A percentile compares a stretch with the other conserved stretches of the same genome.
Evolutionary conservation across 1,140 invertebrate species (phyloP).

Genomic region (Hormaphis cornu): DNA sequence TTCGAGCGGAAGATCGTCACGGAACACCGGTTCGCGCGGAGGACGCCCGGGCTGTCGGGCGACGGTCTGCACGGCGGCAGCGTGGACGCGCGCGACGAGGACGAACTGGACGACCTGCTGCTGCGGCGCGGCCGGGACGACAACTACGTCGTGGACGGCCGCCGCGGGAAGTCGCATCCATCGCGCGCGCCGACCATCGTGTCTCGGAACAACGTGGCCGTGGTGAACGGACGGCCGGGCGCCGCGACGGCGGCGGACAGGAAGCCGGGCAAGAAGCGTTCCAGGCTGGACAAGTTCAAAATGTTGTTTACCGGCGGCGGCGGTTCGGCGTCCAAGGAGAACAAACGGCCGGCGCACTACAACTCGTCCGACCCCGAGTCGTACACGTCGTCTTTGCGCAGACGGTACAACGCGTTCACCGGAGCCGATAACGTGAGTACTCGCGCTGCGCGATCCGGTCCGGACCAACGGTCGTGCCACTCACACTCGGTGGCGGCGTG

Average conservation of each 20-base stretch:
- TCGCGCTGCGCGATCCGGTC: no score
- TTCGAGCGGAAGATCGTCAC: conserved; percentile 39
- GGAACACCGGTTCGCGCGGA: conserved; percentile 21
- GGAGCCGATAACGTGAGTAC: conserved; percentile 10
- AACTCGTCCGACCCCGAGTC: conserved; percentile 17
- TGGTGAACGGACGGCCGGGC: not conserved
- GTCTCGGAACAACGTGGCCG: conserved; percentile 4
- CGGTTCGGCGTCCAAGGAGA: conserved; percentile 4
- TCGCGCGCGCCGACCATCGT: conserved; percentile 6
- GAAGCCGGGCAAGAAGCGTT: conserved; percentile 15
- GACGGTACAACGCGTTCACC: conserved; percentile 27
- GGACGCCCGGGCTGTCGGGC: not conserved
- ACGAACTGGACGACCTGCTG: not conserved
- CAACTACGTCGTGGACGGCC: no score
- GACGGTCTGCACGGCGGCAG: not conserved
- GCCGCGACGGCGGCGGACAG: not conserved
- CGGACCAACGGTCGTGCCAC: no score
- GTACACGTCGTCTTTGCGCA: conserved; percentile 16
- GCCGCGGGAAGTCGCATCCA: not conserved
- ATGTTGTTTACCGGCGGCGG: conserved; percentile 10
- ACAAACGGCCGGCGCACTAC: conserved; percentile 7
- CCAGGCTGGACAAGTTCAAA: conserved; percentile 20
- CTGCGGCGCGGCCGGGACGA: not conserved
- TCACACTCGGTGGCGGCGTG: no score
- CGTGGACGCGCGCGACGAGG: not conserved